Evolutionary conservation across 1,140 invertebrate species (phyloP).

Genomic region (Platyura marginata): DNA sequence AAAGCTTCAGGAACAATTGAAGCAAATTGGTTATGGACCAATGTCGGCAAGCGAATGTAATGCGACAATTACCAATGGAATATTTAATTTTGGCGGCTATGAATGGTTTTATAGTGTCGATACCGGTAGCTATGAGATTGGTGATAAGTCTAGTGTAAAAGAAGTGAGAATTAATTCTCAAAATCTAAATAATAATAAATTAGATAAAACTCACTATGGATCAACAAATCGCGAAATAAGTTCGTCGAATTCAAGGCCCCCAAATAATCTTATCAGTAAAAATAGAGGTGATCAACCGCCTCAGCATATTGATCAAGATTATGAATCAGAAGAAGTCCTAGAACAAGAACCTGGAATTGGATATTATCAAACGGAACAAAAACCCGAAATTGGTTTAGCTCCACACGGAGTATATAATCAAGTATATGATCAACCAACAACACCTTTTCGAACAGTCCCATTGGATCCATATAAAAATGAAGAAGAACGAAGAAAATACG

Average conservation of each 20-base stretch:
- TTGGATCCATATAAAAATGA: neutral
- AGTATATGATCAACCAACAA: neutral
- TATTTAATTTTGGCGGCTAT: neutral
- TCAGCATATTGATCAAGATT: neutral
- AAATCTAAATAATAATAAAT: neutral
- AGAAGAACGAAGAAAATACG: neutral
- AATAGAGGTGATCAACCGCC: neutral
- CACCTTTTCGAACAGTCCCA: neutral
- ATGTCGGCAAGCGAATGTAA: neutral
- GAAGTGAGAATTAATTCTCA: neutral
- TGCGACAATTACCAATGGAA: neutral
- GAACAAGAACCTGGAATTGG: neutral
- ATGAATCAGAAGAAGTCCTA: neutral
- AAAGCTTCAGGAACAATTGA: neutral
- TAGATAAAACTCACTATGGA: neutral
- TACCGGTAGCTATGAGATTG: neutral
- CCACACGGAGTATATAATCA: neutral
- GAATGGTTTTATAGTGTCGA: slow-evolving; percentile 1
- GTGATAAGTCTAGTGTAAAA: neutral
- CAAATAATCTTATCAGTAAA: neutral
- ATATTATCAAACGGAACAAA: neutral
- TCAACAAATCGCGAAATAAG: neutral
- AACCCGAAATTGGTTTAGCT: neutral
- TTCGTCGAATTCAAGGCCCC: neutral
- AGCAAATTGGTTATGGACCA: neutral